Evolutionary conservation across 1,140 invertebrate species (phyloP), one percentile per base, ranked within the genome.

Genomic region (Procambarus clarkii): DNA sequence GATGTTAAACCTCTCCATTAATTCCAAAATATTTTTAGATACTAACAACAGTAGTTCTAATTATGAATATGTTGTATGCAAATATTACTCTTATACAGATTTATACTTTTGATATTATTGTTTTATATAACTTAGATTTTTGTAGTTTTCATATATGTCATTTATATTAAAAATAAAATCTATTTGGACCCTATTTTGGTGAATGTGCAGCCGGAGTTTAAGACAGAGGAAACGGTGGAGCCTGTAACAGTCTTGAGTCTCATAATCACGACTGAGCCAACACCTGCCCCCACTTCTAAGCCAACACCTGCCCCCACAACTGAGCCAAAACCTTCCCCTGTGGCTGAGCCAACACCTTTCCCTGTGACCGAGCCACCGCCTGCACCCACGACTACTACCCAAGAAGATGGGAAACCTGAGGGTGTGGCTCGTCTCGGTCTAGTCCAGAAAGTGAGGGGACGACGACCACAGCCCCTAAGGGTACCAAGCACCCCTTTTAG

Each of bases 201-300:
- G 13, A 54, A 0, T 50, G 45, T 76, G 3, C 83, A 86, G 83
- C 83, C 83, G 69, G 34, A 48, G 83, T 48, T 50, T 86, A 45
- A 86, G 83, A 64, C 64, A 8, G 83, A 71, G 83, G 64, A 9
- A 34, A 64, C 60, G 83, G 46, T 86, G 83, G 83, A 60, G 64
- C 18, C 71, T 9, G 46, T 76, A 45, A 86, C 83, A 50, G 24
- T 24, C 9, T 46, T 86, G 60, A 69, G 69, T 8, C 50, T 54
- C 5, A 34, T 34, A 34, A 34, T 34, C 34, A 34, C 34, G 34
- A 34, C 34, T 34, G 34, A 34, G 34, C 34, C 34, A 0, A 34
- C 34, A 34, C 34, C 34, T 34, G 34, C 34, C 34, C 34, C 34
- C 34, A 34, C 34, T 34, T 34, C 34, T 34, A 1, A 34, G 34